phyloP scores from a whole-genome alignment of 2,888 invertebrate species.

The Alcis repandata region DNA sequence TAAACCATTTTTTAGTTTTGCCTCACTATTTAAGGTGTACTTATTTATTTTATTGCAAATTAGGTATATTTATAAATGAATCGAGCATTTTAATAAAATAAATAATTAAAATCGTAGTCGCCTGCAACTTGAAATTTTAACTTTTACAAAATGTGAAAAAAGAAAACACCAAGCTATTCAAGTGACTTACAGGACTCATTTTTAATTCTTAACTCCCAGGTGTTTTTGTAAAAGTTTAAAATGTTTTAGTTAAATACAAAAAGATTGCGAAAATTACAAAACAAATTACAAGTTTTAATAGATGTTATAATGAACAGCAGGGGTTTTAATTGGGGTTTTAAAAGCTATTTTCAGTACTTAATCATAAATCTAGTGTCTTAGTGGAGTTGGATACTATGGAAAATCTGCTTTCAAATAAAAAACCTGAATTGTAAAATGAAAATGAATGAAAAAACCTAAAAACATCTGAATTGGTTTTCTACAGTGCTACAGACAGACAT shows the following conservation, averaged over 20 bases:
- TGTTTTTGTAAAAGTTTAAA: slow-evolving; percentile 7
- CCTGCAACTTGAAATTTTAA: slow-evolving; percentile 2
- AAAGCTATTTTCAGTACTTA: not conserved
- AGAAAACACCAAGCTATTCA: slow-evolving; percentile 19
- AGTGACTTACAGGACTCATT: slow-evolving; percentile 21
- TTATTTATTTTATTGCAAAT: too few relatives aligned
- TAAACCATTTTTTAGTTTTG: too few relatives aligned
- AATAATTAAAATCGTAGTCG: not conserved
- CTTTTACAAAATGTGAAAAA: slow-evolving; percentile 7
- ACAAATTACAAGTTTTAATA: not conserved
- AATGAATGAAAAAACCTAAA: too few relatives aligned
- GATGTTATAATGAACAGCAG: not conserved
- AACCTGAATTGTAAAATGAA: too few relatives aligned
- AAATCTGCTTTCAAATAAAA: too few relatives aligned
- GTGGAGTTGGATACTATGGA: too few relatives aligned
- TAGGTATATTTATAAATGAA: not conserved
- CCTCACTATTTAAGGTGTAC: too few relatives aligned
- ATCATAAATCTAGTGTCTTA: too few relatives aligned
- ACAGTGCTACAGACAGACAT: too few relatives aligned
- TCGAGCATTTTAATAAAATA: not conserved
- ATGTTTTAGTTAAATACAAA: slow-evolving; percentile 16
- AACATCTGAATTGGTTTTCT: too few relatives aligned
- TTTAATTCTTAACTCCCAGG: slow-evolving; percentile 19
- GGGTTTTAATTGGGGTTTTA: not conserved
- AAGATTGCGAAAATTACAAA: not conserved